phyloP scores from a whole-genome alignment of 2,888 invertebrate species.

The Eulithis prunata region DNA sequence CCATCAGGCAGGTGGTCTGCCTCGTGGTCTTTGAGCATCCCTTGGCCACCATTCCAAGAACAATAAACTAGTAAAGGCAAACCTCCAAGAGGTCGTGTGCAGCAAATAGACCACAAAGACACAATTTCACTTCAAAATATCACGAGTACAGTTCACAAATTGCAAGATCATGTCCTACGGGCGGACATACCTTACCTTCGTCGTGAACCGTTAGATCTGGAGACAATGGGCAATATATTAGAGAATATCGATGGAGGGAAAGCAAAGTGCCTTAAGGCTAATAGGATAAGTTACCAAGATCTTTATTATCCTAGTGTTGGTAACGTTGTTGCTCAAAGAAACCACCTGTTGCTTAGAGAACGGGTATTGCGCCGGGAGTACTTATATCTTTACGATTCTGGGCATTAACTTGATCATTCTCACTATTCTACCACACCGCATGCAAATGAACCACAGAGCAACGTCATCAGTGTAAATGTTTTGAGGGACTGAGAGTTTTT shows the following conservation, averaged over 20 bases:
- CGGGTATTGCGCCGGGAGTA: background rate
- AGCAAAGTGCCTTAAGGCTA: constrained; percentile 21
- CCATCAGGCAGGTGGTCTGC: no score
- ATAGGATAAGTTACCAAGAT: constrained; percentile 31
- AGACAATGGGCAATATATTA: constrained; percentile 52
- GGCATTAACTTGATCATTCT: background rate
- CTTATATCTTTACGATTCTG: background rate
- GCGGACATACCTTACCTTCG: constrained; percentile 12
- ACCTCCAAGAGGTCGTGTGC: constrained; percentile 3
- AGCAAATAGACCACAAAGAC: constrained; percentile 20
- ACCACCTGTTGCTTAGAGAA: constrained; percentile 19
- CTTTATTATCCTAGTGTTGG: constrained; percentile 11
- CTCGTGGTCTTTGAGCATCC: no score
- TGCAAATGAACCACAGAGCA: background rate
- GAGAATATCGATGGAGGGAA: constrained; percentile 41
- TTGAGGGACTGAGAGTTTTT: no score
- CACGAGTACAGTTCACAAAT: constrained; percentile 23
- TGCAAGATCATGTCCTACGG: constrained; percentile 28
- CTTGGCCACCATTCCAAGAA: no score
- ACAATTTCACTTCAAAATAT: constrained; percentile 25
- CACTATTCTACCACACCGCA: background rate
- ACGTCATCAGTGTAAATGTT: background rate
- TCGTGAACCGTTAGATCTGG: constrained; percentile 36
- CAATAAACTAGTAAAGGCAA: background rate
- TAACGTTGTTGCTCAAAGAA: constrained; percentile 14